A percentile compares a stretch with the other conserved stretches of the same genome.
Evolutionary conservation across 2,797 vertebrate genomes (phyloP).

Genomic region (Chelon labrosus): DNA sequence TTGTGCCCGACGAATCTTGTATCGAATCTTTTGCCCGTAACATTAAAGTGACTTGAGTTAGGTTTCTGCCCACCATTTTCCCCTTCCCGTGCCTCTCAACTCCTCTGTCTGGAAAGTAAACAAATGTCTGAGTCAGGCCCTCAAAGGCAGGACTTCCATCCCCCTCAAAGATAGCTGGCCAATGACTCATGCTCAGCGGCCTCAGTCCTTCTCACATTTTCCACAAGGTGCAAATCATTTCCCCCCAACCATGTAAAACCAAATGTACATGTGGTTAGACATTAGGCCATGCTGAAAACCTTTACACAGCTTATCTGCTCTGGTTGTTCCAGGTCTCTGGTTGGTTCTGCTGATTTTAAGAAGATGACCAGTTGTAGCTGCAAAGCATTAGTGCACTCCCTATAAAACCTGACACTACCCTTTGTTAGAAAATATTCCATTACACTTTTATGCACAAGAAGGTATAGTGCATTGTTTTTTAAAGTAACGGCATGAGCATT

Average conservation of each 20-base stretch:
- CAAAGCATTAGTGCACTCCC: background rate
- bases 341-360: slow-evolving; percentile 2
- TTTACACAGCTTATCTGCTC: slow-evolving; percentile 42
- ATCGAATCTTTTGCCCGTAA: background rate
- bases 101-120: slow-evolving; percentile 84
- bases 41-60: slow-evolving; percentile 50
- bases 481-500: background rate
- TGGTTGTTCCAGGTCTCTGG: slow-evolving; percentile 30
- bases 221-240: slow-evolving; percentile 84
- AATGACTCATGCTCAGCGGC: slow-evolving; percentile 82
- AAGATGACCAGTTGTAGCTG: background rate
- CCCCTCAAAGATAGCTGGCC: slow-evolving; percentile 83
- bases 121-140: slow-evolving; percentile 78
- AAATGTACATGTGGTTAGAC: slow-evolving; percentile 69
- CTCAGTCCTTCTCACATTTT: slow-evolving; percentile 81
- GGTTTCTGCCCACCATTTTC: slow-evolving; percentile 60
- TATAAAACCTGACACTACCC: background rate
- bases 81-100: slow-evolving; percentile 74
- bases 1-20: background rate
- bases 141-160: slow-evolving; percentile 77
- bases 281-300: slow-evolving; percentile 53
- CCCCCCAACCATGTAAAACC: slow-evolving; percentile 72
- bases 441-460: background rate
- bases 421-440: background rate
- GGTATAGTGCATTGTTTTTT: slow-evolving; percentile 21